A percentile compares a stretch with the other conserved stretches of the same genome.
Conservation (phyloP, 1,140 invertebrate species). For the Protaetia brevitarsis region DNA sequence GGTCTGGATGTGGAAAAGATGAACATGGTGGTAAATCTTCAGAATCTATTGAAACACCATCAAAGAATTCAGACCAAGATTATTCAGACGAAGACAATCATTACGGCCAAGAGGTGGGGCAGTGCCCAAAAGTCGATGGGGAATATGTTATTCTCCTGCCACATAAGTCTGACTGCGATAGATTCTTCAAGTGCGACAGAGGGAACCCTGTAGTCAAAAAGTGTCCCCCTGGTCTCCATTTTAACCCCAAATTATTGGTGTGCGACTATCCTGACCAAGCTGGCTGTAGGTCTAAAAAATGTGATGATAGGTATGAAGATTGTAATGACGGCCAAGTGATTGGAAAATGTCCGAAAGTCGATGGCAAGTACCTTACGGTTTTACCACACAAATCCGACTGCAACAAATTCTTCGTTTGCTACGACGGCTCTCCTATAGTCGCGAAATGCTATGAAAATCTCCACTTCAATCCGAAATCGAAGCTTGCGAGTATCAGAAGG, state of each 20-base stretch:
- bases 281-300: not conserved
- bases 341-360: not conserved
- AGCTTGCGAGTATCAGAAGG: not conserved
- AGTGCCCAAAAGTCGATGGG: not conserved
- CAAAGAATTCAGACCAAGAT: not conserved
- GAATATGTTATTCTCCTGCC: slow-evolving; percentile 41
- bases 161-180: slow-evolving; percentile 52
- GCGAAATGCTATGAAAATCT: not conserved
- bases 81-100: not conserved
- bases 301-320: not conserved
- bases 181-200: slow-evolving; percentile 57
- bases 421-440: not conserved
- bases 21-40: not conserved
- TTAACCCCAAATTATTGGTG: slow-evolving; percentile 48
- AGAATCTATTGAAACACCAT: no score
- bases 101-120: not conserved
- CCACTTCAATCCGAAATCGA: not conserved
- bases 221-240: slow-evolving; percentile 52
- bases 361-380: not conserved
- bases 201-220: slow-evolving; percentile 49
- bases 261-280: slow-evolving; percentile 13
- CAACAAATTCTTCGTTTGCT: not conserved
- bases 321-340: no score
- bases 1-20: not conserved
- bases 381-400: not conserved